A percentile compares a stretch with the other conserved stretches of the same genome.
phyloP scores from a whole-genome alignment of 1,140 invertebrate genomes.

The Onthophagus taurus region DNA sequence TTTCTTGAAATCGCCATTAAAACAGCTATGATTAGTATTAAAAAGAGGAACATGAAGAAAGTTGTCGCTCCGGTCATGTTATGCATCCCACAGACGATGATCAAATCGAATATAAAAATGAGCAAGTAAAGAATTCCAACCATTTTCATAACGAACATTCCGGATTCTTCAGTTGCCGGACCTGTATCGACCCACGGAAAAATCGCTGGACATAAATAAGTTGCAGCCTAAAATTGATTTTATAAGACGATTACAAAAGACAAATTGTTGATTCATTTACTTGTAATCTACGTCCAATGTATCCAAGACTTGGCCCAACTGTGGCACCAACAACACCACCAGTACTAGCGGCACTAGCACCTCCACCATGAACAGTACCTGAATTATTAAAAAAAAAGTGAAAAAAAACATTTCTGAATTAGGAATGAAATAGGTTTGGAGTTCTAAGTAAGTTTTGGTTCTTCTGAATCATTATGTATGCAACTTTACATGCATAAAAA shows the following conservation, averaged over 20 bases:
- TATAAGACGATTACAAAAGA: neutral
- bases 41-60: slow-evolving; percentile 58
- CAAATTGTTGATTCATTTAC: slow-evolving; percentile 22
- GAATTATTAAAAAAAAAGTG: slow-evolving; percentile 1
- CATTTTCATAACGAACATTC: slow-evolving; percentile 78
- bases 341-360: slow-evolving; percentile 40
- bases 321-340: slow-evolving; percentile 38
- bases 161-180: slow-evolving; percentile 73
- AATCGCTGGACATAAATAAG: slow-evolving; percentile 74
- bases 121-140: slow-evolving; percentile 74
- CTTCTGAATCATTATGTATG: too few relatives aligned
- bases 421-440: neutral
- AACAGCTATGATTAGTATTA: slow-evolving; percentile 66
- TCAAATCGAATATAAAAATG: slow-evolving; percentile 73
- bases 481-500: slow-evolving; percentile 11
- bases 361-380: slow-evolving; percentile 37
- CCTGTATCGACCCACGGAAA: slow-evolving; percentile 82
- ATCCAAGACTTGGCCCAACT: slow-evolving; percentile 46
- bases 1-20: slow-evolving; percentile 78
- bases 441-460: too few relatives aligned
- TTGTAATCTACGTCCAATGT: slow-evolving; percentile 45
- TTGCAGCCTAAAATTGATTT: slow-evolving; percentile 47
- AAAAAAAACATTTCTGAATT: neutral
- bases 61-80: slow-evolving; percentile 57
- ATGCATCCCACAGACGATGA: slow-evolving; percentile 70